Percentiles rank a stretch among this genome's conserved stretches.
These are phyloP conservation scores for Scaptodrosophila lebanonensis DNA, from an alignment of 1,140 invertebrate genomes.

Conservation along the genomic window DNA sequence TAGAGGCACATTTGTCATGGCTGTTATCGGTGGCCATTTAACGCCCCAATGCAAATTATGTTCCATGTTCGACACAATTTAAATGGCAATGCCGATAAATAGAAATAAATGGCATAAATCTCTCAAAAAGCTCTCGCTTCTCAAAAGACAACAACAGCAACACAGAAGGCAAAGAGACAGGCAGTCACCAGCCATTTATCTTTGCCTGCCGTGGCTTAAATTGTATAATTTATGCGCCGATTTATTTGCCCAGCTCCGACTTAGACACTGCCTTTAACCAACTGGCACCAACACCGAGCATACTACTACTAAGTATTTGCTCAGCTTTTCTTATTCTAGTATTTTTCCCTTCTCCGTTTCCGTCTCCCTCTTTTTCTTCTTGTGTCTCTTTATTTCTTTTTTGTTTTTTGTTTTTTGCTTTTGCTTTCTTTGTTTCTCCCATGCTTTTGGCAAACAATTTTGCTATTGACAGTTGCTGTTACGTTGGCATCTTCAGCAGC, in stretches of 20 bases:
- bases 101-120: conserved; percentile 52
- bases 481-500: conserved; percentile 51
- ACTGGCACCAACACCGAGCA: neutral
- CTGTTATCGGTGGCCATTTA: no score
- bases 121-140: neutral
- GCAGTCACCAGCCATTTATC: conserved; percentile 40
- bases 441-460: conserved; percentile 61
- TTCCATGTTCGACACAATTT: conserved; percentile 2
- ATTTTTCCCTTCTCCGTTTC: neutral
- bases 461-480: conserved; percentile 56
- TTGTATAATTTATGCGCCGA: conserved; percentile 54
- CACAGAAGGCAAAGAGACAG: neutral
- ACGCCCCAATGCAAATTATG: neutral
- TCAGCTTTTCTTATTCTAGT: conserved; percentile 6
- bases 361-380: neutral
- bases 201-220: conserved; percentile 40
- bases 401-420: conserved; percentile 31
- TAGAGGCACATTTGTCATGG: no score
- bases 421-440: no score
- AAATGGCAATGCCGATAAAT: conserved; percentile 45
- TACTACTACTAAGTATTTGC: conserved; percentile 1
- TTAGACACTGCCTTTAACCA: conserved; percentile 27
- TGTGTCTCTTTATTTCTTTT: conserved; percentile 15
- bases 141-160: no score
- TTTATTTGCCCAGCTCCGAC: no score